A percentile compares a stretch with the other conserved stretches of the same genome.
Evolutionary conservation across 2,797 vertebrate species (phyloP).

Genomic region (Tinamus major): DNA sequence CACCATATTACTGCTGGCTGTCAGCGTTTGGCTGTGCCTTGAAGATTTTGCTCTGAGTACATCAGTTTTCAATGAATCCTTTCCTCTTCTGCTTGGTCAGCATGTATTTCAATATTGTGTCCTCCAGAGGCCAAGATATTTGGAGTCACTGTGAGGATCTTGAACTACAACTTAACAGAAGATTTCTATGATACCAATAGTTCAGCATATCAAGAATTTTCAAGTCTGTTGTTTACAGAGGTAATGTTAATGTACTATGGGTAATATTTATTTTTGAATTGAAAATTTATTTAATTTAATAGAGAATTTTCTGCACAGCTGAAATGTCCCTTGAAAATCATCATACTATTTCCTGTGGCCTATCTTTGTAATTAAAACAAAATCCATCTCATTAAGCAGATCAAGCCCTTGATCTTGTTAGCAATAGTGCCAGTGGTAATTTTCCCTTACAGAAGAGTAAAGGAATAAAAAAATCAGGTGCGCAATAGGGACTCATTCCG

Average conservation of each 20-base stretch:
- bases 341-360: not conserved
- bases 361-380: constrained; percentile 32
- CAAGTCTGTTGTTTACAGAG: constrained; percentile 70
- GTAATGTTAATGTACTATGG: constrained; percentile 42
- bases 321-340: not conserved
- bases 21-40: not conserved
- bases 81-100: not conserved
- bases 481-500: not conserved
- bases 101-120: not conserved
- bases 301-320: not conserved
- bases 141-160: constrained; percentile 59
- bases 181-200: constrained; percentile 58
- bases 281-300: not conserved
- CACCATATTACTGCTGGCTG: not conserved
- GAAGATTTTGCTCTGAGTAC: not conserved
- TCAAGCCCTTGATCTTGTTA: not conserved
- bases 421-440: not conserved
- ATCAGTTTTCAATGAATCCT: not conserved
- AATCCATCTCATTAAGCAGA: constrained; percentile 14
- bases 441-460: not conserved
- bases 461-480: constrained; percentile 18
- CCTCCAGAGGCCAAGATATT: constrained; percentile 75
- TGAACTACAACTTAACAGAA: constrained; percentile 68
- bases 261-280: not conserved
- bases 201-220: constrained; percentile 61